phyloP scores from a whole-genome alignment of 2,888 invertebrate species.

The Cataglyphis livida region DNA sequence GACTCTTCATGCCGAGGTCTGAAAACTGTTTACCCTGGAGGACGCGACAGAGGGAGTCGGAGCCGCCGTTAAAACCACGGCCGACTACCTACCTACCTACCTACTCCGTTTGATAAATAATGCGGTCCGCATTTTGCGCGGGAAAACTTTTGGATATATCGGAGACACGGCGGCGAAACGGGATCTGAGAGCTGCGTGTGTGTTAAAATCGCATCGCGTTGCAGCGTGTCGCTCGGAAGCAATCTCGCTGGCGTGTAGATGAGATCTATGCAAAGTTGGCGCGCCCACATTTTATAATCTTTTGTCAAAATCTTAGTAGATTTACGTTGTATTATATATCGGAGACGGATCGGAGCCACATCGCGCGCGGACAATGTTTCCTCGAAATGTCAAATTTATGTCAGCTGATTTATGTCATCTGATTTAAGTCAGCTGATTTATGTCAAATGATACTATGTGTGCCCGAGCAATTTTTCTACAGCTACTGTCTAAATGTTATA shows the following conservation, averaged over 20 bases:
- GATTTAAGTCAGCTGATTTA: too few species aligned
- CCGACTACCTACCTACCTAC: conserved; percentile 61
- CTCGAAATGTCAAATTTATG: not conserved
- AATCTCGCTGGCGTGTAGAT: not conserved
- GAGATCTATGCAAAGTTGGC: not conserved
- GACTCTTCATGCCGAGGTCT: conserved; percentile 66
- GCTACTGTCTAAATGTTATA: conserved; percentile 18
- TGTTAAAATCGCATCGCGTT: conserved; percentile 16
- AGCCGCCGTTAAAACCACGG: conserved; percentile 62
- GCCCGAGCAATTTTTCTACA: not conserved
- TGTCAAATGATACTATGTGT: not conserved
- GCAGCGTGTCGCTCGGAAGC: not conserved
- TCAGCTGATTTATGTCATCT: not conserved
- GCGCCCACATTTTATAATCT: not conserved
- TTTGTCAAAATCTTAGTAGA: not conserved
- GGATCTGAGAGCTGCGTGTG: conserved; percentile 12
- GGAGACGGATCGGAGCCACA: too few species aligned
- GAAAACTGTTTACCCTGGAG: conserved; percentile 75
- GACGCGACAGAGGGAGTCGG: conserved; percentile 49
- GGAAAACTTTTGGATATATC: conserved; percentile 70
- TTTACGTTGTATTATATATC: too few species aligned
- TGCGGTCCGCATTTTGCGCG: conserved; percentile 78
- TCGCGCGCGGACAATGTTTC: not conserved
- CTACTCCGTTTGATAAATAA: conserved; percentile 82
- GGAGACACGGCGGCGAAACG: conserved; percentile 44